Percentiles rank a stretch among this genome's conserved stretches.
Evolutionary conservation across 2,113 vertebrate genomes (phyloP).

Genomic region (Hippocampus guttulatus): DNA sequence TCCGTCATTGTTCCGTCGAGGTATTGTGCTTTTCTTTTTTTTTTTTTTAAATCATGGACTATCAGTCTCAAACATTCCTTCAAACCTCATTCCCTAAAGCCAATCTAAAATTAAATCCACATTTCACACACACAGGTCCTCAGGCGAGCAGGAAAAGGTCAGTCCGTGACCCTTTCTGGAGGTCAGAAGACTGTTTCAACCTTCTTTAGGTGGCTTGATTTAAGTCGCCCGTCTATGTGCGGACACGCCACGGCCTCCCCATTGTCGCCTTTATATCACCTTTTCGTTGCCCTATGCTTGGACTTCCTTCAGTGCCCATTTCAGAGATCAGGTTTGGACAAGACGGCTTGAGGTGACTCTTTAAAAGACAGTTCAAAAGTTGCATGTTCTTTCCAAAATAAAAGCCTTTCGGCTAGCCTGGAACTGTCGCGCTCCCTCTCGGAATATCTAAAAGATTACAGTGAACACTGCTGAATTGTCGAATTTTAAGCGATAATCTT

Average conservation of each 20-base stretch:
- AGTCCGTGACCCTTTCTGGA: background rate
- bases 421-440: no score
- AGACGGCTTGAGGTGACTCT: background rate
- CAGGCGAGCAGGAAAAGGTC: conserved; percentile 18
- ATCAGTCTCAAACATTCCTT: background rate
- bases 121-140: conserved; percentile 8
- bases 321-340: conserved; percentile 7
- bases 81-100: background rate
- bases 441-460: no score
- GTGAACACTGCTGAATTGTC: no score
- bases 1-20: conserved; percentile 4
- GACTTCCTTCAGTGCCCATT: background rate
- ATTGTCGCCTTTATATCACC: conserved; percentile 1
- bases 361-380: no score
- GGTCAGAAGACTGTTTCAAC: conserved; percentile 2
- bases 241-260: conserved; percentile 9
- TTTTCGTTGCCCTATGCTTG: background rate
- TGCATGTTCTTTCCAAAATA: no score
- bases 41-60: background rate
- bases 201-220: conserved; percentile 20
- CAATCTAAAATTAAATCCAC: background rate
- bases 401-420: no score
- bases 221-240: background rate
- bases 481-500: no score
- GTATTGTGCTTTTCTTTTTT: background rate